Evolutionary conservation across 2,888 invertebrate genomes (phyloP), one percentile per base, ranked within the genome.

Genomic region (Furcula furcula): DNA sequence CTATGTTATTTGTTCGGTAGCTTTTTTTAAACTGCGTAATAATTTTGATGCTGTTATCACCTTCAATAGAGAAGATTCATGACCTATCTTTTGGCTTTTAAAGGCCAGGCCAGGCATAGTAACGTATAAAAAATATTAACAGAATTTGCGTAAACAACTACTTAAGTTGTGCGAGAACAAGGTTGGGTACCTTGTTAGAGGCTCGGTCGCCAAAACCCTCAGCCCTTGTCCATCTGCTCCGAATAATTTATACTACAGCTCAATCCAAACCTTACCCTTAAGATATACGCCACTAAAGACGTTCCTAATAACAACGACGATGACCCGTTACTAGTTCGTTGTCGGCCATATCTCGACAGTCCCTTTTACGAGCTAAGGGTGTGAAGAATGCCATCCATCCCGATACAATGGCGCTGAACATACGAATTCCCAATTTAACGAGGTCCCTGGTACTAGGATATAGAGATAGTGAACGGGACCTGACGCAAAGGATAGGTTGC

Each of bases 301-400:
- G 55, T 55, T 55, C 52, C 55, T 65, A 67, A 65, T 63, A 66
- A 66, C 63, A 54, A 51, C 50, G 43, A 47, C 61, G 56, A 68
- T 65, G 67, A 65, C 60, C 67, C 67, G 68, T 58, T 51, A 65
- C 57, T 53, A 33, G 34, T 23, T 11, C 20, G 14, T 34, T 46
- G 54, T 55, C 51, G 42, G 44, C 44, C 47, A 47, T 52, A 65
- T 63, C 57, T 55, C 49, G 46, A 54, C 60, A 57, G 73, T 69
- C 62, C 47, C 54, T 75, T 74, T 76, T 76, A 76, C 65, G 70
- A 77, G 46, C 32, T 34, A 42, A 53, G 63, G 62, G 66, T 66
- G 67, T 65, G 63, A 75, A 73, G 65, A 66, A 64, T 64, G 58
- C 50, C 49, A 56, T 67, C 59, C 68, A 49, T 55, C 47, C 49